These are phyloP conservation scores for Proales similis DNA, from an alignment of 1,140 invertebrate genomes.

Conservation along the genomic window DNA sequence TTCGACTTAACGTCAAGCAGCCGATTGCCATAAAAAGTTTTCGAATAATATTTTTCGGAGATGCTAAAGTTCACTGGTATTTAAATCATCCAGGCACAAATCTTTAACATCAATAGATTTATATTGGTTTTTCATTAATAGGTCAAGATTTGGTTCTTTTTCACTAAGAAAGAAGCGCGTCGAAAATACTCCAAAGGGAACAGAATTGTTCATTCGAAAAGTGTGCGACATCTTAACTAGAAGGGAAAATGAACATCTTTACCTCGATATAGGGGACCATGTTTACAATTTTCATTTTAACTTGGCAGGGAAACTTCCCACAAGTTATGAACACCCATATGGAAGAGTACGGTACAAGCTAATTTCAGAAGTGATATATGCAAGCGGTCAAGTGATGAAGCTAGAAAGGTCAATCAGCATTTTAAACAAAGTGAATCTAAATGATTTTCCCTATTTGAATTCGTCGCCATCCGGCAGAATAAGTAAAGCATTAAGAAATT, in stretches of 20 bases:
- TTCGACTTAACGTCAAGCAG: constrained; percentile 10
- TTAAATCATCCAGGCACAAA: not conserved
- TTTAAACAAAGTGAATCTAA: constrained; percentile 25
- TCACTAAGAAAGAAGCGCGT: constrained; percentile 1
- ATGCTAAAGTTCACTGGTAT: constrained; percentile 33
- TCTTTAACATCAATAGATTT: not conserved
- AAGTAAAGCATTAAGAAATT: constrained; percentile 8
- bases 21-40: constrained; percentile 11
- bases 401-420: constrained; percentile 10
- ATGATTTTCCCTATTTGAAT: constrained; percentile 24
- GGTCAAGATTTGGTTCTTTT: constrained; percentile 15
- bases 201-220: constrained; percentile 21
- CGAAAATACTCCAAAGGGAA: constrained; percentile 21
- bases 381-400: constrained; percentile 1
- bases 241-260: not conserved
- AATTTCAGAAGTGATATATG: constrained; percentile 19
- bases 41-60: constrained; percentile 8
- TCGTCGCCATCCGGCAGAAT: constrained; percentile 8
- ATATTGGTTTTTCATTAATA: not conserved
- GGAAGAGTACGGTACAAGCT: constrained; percentile 35
- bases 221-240: constrained; percentile 5
- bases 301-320: not conserved
- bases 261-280: constrained; percentile 9
- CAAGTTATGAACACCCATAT: constrained; percentile 32
- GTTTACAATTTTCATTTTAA: constrained; percentile 26